Conservation (phyloP, 2,113 vertebrate species). For the Hassar affinis region DNA sequence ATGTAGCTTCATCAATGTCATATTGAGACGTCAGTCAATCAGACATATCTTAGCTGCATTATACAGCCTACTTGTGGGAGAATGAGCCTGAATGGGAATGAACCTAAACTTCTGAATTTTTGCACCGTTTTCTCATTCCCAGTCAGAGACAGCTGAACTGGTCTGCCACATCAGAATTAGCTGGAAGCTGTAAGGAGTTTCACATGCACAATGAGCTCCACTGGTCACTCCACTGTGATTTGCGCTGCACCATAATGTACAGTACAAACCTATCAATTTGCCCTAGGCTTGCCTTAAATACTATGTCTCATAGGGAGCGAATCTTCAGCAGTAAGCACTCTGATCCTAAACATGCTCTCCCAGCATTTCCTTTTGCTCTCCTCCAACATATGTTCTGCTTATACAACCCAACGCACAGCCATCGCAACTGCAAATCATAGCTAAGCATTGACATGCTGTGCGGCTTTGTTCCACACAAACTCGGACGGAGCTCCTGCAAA, state of each 20-base stretch:
- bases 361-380: conserved; percentile 48
- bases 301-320: neutral
- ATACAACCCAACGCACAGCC: conserved; percentile 53
- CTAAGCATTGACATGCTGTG: conserved; percentile 20
- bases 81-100: too few relatives aligned
- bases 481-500: conserved; percentile 57
- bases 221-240: neutral
- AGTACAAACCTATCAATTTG: conserved; percentile 2
- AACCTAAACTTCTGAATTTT: conserved; percentile 34
- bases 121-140: conserved; percentile 38
- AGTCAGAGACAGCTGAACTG: conserved; percentile 21
- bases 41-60: neutral
- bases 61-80: too few relatives aligned
- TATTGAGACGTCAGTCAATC: too few relatives aligned
- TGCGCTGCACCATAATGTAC: neutral
- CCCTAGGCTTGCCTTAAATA: neutral
- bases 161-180: conserved; percentile 29
- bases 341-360: neutral
- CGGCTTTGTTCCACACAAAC: neutral
- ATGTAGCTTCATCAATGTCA: neutral
- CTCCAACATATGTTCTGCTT: conserved; percentile 60
- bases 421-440: conserved; percentile 61
- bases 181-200: conserved; percentile 17
- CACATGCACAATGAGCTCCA: neutral
- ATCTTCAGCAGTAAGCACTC: conserved; percentile 9